These are phyloP conservation scores for Kradibia gibbosae DNA, from an alignment of 1,140 invertebrate species.

Conservation along the genomic window DNA sequence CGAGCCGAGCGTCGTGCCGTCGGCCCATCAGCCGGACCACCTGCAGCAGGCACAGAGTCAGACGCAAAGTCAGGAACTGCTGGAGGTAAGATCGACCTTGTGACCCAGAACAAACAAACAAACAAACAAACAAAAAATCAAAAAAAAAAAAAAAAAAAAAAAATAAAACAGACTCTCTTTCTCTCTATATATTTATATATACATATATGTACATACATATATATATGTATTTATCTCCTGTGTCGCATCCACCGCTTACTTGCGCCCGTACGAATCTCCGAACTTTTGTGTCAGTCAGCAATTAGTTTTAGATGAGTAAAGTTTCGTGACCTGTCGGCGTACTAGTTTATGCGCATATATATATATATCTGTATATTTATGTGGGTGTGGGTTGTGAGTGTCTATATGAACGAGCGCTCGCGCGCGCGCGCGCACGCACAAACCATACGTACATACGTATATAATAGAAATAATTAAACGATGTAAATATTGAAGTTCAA, in stretches of 20 bases:
- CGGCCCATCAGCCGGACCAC: slow-evolving; percentile 58
- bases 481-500: too few relatives aligned
- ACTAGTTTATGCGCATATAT: too few relatives aligned
- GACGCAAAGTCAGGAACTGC: slow-evolving; percentile 70
- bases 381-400: too few relatives aligned
- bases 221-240: too few relatives aligned
- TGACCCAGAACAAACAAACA: slow-evolving; percentile 32
- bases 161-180: slow-evolving; percentile 42
- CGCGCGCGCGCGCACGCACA: too few relatives aligned
- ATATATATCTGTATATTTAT: too few relatives aligned
- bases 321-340: too few relatives aligned
- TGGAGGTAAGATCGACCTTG: slow-evolving; percentile 67
- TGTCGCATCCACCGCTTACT: slow-evolving; percentile 5
- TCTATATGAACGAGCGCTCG: too few relatives aligned
- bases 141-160: slow-evolving; percentile 31
- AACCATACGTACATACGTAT: too few relatives aligned
- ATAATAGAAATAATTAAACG: too few relatives aligned
- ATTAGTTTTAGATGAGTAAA: background rate
- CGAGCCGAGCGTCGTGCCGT: slow-evolving; percentile 53
- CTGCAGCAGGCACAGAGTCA: slow-evolving; percentile 67
- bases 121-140: background rate
- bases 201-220: background rate
- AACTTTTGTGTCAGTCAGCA: slow-evolving; percentile 10
- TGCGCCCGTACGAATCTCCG: slow-evolving; percentile 18
- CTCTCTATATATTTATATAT: slow-evolving; percentile 24